Conservation (phyloP, 2,888 invertebrate species). For the Lordiphosa fenestrarum region DNA sequence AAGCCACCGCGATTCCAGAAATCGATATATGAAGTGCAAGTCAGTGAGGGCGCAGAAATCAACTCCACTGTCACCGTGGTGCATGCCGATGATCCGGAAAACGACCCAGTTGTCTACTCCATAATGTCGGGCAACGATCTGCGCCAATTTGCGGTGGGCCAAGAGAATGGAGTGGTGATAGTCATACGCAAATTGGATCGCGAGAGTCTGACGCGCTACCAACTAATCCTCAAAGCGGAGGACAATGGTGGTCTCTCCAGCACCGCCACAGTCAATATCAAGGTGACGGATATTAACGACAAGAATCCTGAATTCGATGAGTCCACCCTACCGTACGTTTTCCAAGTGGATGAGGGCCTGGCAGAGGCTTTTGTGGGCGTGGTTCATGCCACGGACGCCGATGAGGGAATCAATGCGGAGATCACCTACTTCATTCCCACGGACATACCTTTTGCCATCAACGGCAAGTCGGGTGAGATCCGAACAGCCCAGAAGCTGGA, state of each 20-base stretch:
- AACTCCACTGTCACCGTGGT: constrained; percentile 92
- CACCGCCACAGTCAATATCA: constrained; percentile 92
- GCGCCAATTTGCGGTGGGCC: constrained; percentile 92
- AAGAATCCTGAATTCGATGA: constrained; percentile 94
- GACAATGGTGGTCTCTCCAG: constrained; percentile 91
- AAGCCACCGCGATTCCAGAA: constrained; percentile 91
- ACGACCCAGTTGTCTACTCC: constrained; percentile 91
- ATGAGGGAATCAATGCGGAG: constrained; percentile 91
- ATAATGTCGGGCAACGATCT: constrained; percentile 94
- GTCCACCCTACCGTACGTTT: constrained; percentile 86
- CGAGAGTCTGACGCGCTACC: constrained; percentile 93
- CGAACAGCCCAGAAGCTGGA: constrained; percentile 88
- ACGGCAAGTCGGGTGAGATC: constrained; percentile 89
- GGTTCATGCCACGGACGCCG: constrained; percentile 91
- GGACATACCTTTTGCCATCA: constrained; percentile 89
- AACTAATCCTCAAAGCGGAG: constrained; percentile 92
- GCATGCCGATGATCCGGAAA: constrained; percentile 93
- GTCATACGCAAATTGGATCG: constrained; percentile 92
- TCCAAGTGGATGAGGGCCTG: constrained; percentile 88
- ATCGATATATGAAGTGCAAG: constrained; percentile 91
- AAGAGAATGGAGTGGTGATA: constrained; percentile 92
- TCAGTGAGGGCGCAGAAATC: constrained; percentile 93
- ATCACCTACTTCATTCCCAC: constrained; percentile 90
- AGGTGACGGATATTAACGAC: constrained; percentile 94
- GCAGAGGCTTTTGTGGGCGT: constrained; percentile 85